These are phyloP conservation scores for Stylophora pistillata DNA, from an alignment of 64 coral and sea anemone genomes.

Conservation along the genomic window DNA sequence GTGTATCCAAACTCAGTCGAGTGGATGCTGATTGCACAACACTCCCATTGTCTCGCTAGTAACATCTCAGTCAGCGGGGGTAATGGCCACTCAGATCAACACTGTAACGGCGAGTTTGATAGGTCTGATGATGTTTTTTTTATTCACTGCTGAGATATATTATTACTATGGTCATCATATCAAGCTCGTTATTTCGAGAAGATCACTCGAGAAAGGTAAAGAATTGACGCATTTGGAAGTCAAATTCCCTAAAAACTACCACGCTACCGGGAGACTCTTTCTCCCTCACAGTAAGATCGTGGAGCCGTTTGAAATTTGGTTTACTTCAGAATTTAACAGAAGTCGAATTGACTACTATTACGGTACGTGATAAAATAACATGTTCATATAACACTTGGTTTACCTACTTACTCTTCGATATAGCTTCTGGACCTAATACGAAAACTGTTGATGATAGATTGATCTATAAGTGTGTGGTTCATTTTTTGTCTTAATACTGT, in stretches of 20 bases:
- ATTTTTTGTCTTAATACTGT: too few relatives aligned
- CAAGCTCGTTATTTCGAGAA: neutral
- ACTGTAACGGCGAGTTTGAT: neutral
- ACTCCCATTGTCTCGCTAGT: neutral
- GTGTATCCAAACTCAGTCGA: neutral
- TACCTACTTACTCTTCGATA: too few relatives aligned
- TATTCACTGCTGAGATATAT: neutral
- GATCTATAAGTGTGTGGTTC: too few relatives aligned
- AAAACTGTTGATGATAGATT: too few relatives aligned
- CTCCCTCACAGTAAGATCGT: conserved; percentile 88
- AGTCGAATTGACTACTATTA: conserved; percentile 99
- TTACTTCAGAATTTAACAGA: conserved; percentile 69
- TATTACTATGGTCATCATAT: neutral
- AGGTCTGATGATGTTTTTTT: neutral
- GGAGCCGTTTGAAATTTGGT: conserved; percentile 96
- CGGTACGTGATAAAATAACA: conserved; percentile 48
- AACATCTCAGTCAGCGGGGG: neutral
- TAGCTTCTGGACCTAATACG: too few relatives aligned
- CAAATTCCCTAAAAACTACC: conserved; percentile 75
- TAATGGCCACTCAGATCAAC: neutral
- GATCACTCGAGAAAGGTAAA: conserved; percentile 1
- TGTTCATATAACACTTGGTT: neutral
- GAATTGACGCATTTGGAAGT: neutral
- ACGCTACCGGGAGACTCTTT: conserved; percentile 77
- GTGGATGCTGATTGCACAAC: neutral